Percentiles rank a stretch among this genome's conserved stretches.
phyloP scores from a whole-genome alignment of 2,113 vertebrate species.

The Bambusicola thoracicus region DNA sequence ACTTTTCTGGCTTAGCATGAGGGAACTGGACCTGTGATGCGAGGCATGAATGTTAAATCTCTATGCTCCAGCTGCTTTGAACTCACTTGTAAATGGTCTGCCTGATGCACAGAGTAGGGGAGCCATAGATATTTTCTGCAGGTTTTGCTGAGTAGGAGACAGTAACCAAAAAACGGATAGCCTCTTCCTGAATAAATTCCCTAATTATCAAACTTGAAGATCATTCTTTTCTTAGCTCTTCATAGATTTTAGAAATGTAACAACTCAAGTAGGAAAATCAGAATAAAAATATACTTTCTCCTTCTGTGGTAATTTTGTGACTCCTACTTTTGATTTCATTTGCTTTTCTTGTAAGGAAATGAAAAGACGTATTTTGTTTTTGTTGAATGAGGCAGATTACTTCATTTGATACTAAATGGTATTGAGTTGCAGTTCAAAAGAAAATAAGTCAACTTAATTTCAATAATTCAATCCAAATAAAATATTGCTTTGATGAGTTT shows the following conservation, averaged over 20 bases:
- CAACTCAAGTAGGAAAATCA: neutral
- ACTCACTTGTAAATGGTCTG: neutral
- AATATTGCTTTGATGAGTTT: neutral
- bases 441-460: neutral
- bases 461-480: neutral
- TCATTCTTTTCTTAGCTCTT: neutral
- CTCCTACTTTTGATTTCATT: neutral
- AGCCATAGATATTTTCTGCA: neutral
- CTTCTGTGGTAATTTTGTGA: neutral
- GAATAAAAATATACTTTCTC: neutral
- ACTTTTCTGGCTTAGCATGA: neutral
- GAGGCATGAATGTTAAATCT: neutral
- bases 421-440: neutral
- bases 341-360: neutral
- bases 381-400: neutral
- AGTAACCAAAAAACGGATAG: neutral
- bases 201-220: neutral
- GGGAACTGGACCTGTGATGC: neutral
- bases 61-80: neutral
- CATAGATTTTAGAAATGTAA: neutral
- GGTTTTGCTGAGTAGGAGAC: neutral
- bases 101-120: rapidly evolving
- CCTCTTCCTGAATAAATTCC: neutral
- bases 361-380: neutral
- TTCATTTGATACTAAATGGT: neutral